These are phyloP conservation scores for Microtus oregoni DNA, from an alignment of 2,113 vertebrate genomes.

Conservation along the genomic window DNA sequence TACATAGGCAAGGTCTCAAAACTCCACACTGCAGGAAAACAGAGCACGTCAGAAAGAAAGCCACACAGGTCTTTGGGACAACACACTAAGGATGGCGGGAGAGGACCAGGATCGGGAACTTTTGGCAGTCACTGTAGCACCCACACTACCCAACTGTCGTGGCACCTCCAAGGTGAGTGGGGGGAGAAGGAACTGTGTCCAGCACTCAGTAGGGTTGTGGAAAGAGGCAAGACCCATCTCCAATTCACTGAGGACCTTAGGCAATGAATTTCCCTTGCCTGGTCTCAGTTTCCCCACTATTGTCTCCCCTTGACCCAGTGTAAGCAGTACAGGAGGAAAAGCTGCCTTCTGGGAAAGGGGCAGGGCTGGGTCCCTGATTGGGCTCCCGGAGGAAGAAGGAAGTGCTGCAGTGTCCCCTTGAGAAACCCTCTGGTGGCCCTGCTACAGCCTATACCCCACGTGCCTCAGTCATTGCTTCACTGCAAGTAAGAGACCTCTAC, in stretches of 20 bases:
- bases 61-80: neutral
- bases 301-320: neutral
- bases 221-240: slow-evolving; percentile 11
- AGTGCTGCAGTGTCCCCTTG: slow-evolving; percentile 70
- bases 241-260: neutral
- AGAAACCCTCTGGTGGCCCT: slow-evolving; percentile 60
- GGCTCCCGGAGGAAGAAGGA: slow-evolving; percentile 59
- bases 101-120: neutral
- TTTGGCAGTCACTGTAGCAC: neutral
- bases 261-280: slow-evolving; percentile 2
- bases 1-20: neutral
- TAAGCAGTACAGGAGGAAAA: neutral
- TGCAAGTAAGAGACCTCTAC: slow-evolving; percentile 45
- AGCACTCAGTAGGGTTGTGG: neutral
- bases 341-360: neutral
- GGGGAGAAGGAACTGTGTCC: neutral
- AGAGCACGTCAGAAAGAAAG: neutral
- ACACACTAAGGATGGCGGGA: neutral
- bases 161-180: neutral
- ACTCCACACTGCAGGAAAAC: neutral
- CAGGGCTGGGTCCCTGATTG: neutral
- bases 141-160: no score
- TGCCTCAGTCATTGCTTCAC: slow-evolving; percentile 68
- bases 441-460: neutral
- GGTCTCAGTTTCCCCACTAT: slow-evolving; percentile 55